These are phyloP conservation scores for Meandrina meandrites DNA, from an alignment of 92 coral and sea anemone species.

Conservation along the genomic window DNA sequence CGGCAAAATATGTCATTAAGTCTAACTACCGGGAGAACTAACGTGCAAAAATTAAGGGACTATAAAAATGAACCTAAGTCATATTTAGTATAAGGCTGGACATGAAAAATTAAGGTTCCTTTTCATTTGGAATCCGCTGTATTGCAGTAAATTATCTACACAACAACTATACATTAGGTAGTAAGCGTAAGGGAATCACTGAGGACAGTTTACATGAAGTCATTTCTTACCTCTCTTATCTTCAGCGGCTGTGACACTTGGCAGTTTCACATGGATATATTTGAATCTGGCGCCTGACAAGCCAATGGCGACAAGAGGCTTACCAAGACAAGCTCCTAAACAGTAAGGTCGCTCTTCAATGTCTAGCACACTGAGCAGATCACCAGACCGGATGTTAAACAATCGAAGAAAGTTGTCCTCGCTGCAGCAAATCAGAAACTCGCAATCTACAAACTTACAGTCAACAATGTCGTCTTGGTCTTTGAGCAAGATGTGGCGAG, in stretches of 20 bases:
- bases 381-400: slow-evolving; percentile 6
- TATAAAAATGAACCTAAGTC: no score
- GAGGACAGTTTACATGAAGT: not conserved
- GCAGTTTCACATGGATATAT: slow-evolving; percentile 1
- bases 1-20: no score
- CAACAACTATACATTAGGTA: not conserved
- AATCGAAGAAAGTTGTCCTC: slow-evolving; percentile 16
- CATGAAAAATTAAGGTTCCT: no score
- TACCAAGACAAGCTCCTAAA: slow-evolving; percentile 1
- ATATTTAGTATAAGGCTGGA: no score
- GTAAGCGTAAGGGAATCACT: not conserved
- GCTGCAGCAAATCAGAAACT: slow-evolving; percentile 9
- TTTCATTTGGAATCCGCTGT: no score
- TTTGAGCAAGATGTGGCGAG: not conserved
- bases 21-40: no score
- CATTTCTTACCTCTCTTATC: slow-evolving; percentile 9
- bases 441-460: slow-evolving; percentile 14
- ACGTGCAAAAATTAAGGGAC: no score
- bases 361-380: not conserved
- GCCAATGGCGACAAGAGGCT: slow-evolving; percentile 24
- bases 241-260: not conserved
- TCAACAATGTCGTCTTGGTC: slow-evolving; percentile 2
- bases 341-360: not conserved
- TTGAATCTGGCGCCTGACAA: not conserved
- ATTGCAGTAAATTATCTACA: no score